Conservation (phyloP, 2,113 vertebrate genomes). For the Platysternon megacephalum region DNA sequence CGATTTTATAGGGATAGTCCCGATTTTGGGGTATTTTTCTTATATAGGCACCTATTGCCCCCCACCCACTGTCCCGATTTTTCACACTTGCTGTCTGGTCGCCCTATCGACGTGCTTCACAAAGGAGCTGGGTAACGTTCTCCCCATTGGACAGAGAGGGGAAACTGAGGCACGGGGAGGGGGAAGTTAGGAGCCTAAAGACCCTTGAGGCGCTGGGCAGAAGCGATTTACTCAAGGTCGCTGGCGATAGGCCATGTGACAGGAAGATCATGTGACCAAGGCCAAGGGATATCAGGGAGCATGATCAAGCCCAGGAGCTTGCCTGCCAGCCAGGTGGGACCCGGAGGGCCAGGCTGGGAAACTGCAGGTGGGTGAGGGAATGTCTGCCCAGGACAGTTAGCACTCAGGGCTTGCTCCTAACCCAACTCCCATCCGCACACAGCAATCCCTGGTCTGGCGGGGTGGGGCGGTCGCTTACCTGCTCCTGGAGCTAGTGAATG, state of each 20-base stretch:
- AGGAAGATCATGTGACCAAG: neutral
- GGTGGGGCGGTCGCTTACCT: no score
- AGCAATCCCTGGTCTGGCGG: neutral
- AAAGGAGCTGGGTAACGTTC: neutral
- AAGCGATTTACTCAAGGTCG: neutral
- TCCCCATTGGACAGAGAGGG: neutral
- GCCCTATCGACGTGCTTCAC: neutral
- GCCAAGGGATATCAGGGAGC: neutral
- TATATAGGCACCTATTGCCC: no score
- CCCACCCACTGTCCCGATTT: no score
- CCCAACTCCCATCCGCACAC: no score
- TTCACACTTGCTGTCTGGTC: no score
- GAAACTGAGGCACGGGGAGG: neutral
- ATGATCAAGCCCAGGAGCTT: no score
- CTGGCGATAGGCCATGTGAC: neutral
- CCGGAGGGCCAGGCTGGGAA: neutral
- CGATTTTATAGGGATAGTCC: no score
- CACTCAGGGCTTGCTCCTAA: neutral
- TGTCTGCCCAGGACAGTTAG: neutral
- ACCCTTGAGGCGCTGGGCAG: neutral
- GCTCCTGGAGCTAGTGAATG: no score
- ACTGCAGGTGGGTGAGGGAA: neutral
- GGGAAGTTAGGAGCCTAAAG: neutral
- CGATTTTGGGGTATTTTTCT: no score
- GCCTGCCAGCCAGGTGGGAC: neutral